Evolutionary conservation across 1,140 invertebrate genomes (phyloP), one percentile per base, ranked within the genome.

Genomic region (Episyrphus balteatus): DNA sequence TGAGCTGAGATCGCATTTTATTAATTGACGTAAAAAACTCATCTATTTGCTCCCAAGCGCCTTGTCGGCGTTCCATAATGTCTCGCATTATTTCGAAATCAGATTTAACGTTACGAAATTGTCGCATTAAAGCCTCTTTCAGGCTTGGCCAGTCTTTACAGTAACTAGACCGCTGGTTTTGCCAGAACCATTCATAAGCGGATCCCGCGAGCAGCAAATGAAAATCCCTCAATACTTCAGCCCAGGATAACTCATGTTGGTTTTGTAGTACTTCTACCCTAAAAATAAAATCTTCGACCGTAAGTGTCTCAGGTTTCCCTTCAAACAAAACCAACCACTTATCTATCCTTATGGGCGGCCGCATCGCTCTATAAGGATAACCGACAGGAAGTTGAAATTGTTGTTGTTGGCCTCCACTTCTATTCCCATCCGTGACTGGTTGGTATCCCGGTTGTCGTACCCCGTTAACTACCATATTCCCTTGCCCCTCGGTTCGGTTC

Each of bases 241-340:
- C 9, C 5, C 19, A 37, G n/a, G 37, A 15, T 13, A 33, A 21
- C 7, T 19, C 34, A 39, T 38, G 39, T 14, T 34, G 17, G 8
- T 15, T 9, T 5, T 30, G 18, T 8, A 46, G 15, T 30, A 14
- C 14, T 21, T 46, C 37, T 11, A 46, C 19, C 7, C 44, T 12
- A 30, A 38, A 46, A 17, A 46, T 46, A 39, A 46, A 46, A 17
- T 39, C 36, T 38, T 46, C 44, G 13, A 46, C 37, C 9, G 19
- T 3, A 11, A 38, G 18, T 1, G 18, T 39, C 19, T 46, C 39
- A 19, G 14, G 13, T 3, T 34, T 38, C 19, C 34, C 44, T 18
- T 39, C 37, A 18, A 19, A 46, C 21, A 38, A 26, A n/a, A 46
- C 15, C 5, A 18, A 17, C 34, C 44, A 46, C 13, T 39, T 46